These are phyloP conservation scores for Chelon auratus DNA, from an alignment of 2,797 vertebrate species.

Conservation along the genomic window DNA sequence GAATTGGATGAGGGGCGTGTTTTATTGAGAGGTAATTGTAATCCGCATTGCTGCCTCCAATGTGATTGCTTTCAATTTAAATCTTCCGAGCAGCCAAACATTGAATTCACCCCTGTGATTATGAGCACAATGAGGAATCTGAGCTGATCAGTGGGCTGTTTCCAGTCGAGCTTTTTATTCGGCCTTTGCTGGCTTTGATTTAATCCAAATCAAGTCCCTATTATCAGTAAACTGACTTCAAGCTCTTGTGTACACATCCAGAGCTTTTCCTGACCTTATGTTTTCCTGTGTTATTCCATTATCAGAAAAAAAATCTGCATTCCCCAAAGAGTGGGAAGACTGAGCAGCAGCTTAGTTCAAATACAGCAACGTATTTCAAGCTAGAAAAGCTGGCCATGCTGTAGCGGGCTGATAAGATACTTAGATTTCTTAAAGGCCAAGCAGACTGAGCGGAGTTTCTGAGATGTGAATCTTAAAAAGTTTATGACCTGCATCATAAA, in stretches of 20 bases:
- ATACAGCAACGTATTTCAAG: constrained; percentile 14
- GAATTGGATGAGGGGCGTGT: constrained; percentile 12
- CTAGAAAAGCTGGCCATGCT: not conserved
- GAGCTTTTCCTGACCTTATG: not conserved
- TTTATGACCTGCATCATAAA: constrained; percentile 11
- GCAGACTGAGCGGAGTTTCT: not conserved
- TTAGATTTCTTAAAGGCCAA: constrained; percentile 39
- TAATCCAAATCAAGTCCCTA: not conserved
- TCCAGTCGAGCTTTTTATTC: not conserved
- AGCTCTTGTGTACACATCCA: not conserved
- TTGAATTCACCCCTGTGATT: constrained; percentile 16
- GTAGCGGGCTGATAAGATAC: constrained; percentile 26
- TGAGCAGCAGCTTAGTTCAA: constrained; percentile 1
- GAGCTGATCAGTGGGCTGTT: constrained; percentile 2
- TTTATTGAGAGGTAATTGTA: constrained; percentile 18
- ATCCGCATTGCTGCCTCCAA: constrained; percentile 5
- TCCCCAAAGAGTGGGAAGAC: not conserved
- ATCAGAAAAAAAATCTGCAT: not conserved
- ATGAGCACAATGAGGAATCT: not conserved
- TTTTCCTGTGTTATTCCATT: not conserved
- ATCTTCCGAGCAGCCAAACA: not conserved
- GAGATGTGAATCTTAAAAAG: constrained; percentile 20
- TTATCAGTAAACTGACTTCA: not conserved
- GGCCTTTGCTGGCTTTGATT: not conserved
- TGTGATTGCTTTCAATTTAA: constrained; percentile 18